Evolutionary conservation across 2,113 vertebrate species (phyloP).

Genomic region (Theristicus caerulescens): DNA sequence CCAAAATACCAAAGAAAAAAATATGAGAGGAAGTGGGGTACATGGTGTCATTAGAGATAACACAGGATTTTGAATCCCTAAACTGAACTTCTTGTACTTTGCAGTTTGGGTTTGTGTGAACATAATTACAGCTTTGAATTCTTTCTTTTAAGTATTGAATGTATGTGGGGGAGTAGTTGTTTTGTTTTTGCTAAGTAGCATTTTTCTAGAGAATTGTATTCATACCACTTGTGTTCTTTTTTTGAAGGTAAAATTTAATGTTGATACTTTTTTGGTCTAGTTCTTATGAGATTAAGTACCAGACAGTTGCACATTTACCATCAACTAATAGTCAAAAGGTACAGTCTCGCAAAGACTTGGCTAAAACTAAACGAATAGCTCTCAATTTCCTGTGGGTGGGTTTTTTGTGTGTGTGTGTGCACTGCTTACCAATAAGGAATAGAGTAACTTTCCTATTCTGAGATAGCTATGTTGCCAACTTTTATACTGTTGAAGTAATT

Average conservation of each 20-base stretch:
- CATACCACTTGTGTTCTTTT: neutral
- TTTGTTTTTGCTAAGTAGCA: slow-evolving; percentile 52
- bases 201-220: slow-evolving; percentile 40
- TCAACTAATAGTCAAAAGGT: slow-evolving; percentile 39
- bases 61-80: neutral
- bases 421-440: slow-evolving; percentile 28
- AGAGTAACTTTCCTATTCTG: neutral
- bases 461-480: neutral
- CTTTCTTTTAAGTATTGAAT: slow-evolving; percentile 8
- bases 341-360: neutral
- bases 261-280: neutral
- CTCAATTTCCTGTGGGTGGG: slow-evolving; percentile 30
- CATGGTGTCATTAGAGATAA: neutral
- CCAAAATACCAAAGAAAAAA: neutral
- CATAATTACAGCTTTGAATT: slow-evolving; percentile 31
- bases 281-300: slow-evolving; percentile 5
- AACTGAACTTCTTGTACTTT: neutral
- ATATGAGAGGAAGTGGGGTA: neutral
- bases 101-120: neutral
- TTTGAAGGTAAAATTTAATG: slow-evolving; percentile 15
- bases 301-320: slow-evolving; percentile 19
- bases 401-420: neutral
- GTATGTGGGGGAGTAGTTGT: slow-evolving; percentile 25
- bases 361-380: slow-evolving; percentile 47
- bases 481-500: slow-evolving; percentile 11